Evolutionary conservation across 2,113 vertebrate species (phyloP), one percentile per base, ranked within the genome.

Genomic region (Thalassarche chlororhynchos): DNA sequence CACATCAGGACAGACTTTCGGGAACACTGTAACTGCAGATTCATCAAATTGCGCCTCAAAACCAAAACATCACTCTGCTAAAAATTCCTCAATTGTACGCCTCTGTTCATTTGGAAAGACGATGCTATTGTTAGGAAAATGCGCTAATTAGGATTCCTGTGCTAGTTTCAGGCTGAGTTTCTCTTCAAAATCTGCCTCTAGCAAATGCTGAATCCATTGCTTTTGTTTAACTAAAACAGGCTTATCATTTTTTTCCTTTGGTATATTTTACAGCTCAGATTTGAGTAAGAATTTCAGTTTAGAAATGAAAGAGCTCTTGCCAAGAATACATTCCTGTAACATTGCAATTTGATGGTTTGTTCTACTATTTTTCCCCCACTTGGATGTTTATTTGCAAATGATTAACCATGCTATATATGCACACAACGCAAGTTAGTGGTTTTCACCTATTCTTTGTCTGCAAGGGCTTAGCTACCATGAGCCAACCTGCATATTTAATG

Each of bases 171-270:
- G 92, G 40, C 93, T 17, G 70, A 96, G 62, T 85, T 91, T 87
- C 84, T 93, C 87, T 95, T 96, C 74, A 91, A 64, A 96, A 90
- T 70, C 55, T 55, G 87, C 95, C 93, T 84, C 84, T 79, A 91
- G 96, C 87, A 83, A 97, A 93, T 2, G 62, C 80, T 87, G 89
- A 95, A 96, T 91, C 81, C 89, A 77, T 61, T 69, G 89, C 87
- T 96, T 97, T 97, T 97, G 93, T 96, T 96, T 96, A 97, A 97
- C 78, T 91, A 85, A 96, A 94, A 88, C 66, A 87, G 62, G 70
- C 81, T 95, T 93, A 79, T 83, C 4, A 4, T 89, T 58, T 81
- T n/a, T 66, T 85, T 68, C 26, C 9, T 92, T 90, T 83, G 12
- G 79, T 93, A 32, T 78, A 84, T 93, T 95, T 94, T 94, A 88